Conservation (phyloP, 2,888 invertebrate species). For the Troides helena region DNA sequence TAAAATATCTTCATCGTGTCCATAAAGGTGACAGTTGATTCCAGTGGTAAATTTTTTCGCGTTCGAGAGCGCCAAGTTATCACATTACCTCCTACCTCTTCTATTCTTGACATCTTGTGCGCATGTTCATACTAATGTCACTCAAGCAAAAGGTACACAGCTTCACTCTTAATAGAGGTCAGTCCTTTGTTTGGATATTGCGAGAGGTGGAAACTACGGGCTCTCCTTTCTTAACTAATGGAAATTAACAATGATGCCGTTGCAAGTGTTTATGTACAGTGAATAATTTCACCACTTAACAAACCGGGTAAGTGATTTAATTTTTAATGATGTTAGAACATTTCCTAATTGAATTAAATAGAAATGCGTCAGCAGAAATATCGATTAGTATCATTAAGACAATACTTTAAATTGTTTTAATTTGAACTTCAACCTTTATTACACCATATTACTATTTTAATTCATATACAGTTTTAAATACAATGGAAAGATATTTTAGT, state of each 20-base stretch:
- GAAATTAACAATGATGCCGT: constrained; percentile 5
- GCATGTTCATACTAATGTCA: constrained; percentile 50
- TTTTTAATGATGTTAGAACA: not conserved
- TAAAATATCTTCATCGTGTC: too few species aligned
- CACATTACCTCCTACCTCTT: constrained; percentile 6
- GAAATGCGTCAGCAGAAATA: constrained; percentile 31
- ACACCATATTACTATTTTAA: too few species aligned
- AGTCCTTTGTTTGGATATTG: constrained; percentile 37
- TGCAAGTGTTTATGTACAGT: constrained; percentile 1
- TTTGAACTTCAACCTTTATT: not conserved
- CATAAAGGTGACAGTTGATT: too few species aligned
- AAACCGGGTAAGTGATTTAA: constrained; percentile 13
- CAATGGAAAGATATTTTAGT: not conserved
- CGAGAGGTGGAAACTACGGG: constrained; percentile 20
- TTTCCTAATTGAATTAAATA: constrained; percentile 26
- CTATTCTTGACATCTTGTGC: constrained; percentile 36
- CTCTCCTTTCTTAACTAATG: not conserved
- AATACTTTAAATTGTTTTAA: not conserved
- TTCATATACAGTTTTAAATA: not conserved
- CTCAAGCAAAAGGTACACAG: constrained; percentile 42
- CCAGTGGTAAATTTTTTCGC: not conserved
- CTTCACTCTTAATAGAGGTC: constrained; percentile 46
- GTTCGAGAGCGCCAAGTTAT: not conserved
- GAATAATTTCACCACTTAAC: not conserved
- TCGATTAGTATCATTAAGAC: constrained; percentile 24